Evolutionary conservation across 92 coral and sea anemone species (phyloP), one percentile per base, ranked within the genome.

Genomic region (Montipora capitata): DNA sequence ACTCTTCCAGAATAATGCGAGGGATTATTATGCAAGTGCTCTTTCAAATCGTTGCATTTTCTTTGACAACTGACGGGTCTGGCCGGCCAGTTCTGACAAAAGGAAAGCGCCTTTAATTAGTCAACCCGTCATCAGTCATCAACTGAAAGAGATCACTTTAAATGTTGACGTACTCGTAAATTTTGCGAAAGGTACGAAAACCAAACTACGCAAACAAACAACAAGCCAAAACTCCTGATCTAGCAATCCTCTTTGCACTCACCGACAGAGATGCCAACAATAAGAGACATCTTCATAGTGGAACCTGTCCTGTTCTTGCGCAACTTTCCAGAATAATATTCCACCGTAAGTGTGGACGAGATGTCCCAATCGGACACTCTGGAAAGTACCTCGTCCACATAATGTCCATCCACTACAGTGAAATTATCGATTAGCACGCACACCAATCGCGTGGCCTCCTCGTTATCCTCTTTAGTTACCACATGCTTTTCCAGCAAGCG

Each of bases 241-340:
- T 5, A 52, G n/a, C 62, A 11, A 10, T 12, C 2, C 44, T 20
- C 49, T 18, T 8, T 6, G 18, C 12, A 92, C 97, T 92, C 17
- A 97, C 99, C 99, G 79, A 96, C 96, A 15, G 94, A 77, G 18
- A 82, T 86, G 43, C 98, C 96, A 79, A 94, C 91, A 41, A 95
- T 93, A 38, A 77, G 89, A 20, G 94, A 92, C 40, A 87, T 79
- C 48, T 79, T 45, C 38, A 88, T 51, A 12, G 84, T 68, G 11
- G 96, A 77, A 39, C 89, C 68, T 62, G 66, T 35, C 13, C 35
- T 79, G 16, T 83, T 61, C 20, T 16, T 65, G 45, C 92, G 92
- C 81, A 94, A 83, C 74, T 78, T 76, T 4, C 98, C 99, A 18
- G 90, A 83, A 65, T 92, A 96, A 78, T 96, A 94, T 41, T 80